Evolutionary conservation across 1,140 invertebrate species (phyloP).

Genomic region (Ceratina japonica): DNA sequence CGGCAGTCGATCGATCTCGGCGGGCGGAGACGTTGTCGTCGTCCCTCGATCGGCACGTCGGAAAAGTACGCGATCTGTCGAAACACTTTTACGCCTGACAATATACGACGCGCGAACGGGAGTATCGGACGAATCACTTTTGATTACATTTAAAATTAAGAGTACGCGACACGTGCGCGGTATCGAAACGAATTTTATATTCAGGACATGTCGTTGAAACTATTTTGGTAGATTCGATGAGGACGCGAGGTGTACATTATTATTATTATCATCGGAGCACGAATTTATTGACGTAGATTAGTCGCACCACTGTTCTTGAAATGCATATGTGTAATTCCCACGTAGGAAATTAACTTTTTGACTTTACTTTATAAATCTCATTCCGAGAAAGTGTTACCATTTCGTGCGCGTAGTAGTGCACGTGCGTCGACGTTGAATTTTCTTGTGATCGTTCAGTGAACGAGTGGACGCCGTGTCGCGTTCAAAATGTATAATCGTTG

Average conservation of each 20-base stretch:
- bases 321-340: slow-evolving; percentile 25
- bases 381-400: slow-evolving; percentile 33
- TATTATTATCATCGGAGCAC: slow-evolving; percentile 20
- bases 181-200: slow-evolving; percentile 43
- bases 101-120: slow-evolving; percentile 30
- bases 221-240: slow-evolving; percentile 13
- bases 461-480: not conserved
- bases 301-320: slow-evolving; percentile 11
- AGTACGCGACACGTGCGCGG: not conserved
- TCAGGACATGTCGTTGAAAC: slow-evolving; percentile 12
- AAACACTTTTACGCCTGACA: slow-evolving; percentile 54
- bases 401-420: slow-evolving; percentile 1
- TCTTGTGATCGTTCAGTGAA: not conserved
- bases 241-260: slow-evolving; percentile 1
- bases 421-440: slow-evolving; percentile 12
- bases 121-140: slow-evolving; percentile 38
- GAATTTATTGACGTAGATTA: slow-evolving; percentile 19
- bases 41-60: slow-evolving; percentile 38
- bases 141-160: slow-evolving; percentile 36
- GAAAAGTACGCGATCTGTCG: slow-evolving; percentile 39
- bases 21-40: no score
- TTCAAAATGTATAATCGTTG: slow-evolving; percentile 1
- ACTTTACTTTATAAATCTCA: slow-evolving; percentile 15
- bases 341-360: slow-evolving; percentile 32
- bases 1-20: no score